Evolutionary conservation across 2,888 invertebrate genomes (phyloP), one percentile per base, ranked within the genome.

Genomic region (Rotaria socialis): DNA sequence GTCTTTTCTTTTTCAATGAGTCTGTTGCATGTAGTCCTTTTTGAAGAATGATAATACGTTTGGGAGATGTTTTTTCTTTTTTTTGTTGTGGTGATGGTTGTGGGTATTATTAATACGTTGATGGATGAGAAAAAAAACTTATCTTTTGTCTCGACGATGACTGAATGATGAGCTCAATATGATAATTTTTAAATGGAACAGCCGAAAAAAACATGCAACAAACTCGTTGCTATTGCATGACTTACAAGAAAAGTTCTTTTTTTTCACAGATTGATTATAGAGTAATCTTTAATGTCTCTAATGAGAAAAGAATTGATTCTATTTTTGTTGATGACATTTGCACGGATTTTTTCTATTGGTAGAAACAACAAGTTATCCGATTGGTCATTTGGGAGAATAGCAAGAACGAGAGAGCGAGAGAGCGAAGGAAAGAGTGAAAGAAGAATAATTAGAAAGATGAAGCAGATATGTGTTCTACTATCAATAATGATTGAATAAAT

Each of bases 1-100:
- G 11, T 6, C 8, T 56, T 24, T 8, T 24, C 22, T 24, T 2
- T 56, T 24, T 56, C 7, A 56, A 56, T 24, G 22, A 56, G 24
- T 24, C 8, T 22, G 8, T 56, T 56, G 56, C 56, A 56, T 56
- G 24, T 56, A 35, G 22, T 22, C 3, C 19, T 67, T 67, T 19
- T 67, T 6, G 19, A 67, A 35, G 67, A 67, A 67, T 67, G 67
- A 67, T 67, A 67, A 35, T 67, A 67, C 67, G 35, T 67, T 67
- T 67, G 67, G 67, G 67, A 67, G 27, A 67, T 67, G 67, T 27
- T 14, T 35, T 67, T 67, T 60, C 16, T n/a, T 16, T 35, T 67
- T 67, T 35, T 67, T 67, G 16, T 67, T n/a, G 14, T 41, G 35
- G 35, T 35, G 35, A 35, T 35, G 35, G 35, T 35, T 35, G 35